Evolutionary conservation across 1,140 invertebrate species (phyloP).

Genomic region (Physella acuta): DNA sequence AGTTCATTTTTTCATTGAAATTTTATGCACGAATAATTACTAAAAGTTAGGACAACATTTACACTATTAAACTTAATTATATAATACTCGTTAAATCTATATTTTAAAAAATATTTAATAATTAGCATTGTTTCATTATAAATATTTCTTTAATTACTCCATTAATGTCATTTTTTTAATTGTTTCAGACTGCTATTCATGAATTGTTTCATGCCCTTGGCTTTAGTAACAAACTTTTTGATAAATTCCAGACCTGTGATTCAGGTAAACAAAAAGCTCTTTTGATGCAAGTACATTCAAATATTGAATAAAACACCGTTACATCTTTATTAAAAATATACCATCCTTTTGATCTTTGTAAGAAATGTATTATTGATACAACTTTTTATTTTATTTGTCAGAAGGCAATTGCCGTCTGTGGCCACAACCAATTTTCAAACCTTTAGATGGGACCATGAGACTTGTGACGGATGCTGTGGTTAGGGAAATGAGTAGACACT

Average conservation of each 20-base stretch:
- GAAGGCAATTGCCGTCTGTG: conserved; percentile 6
- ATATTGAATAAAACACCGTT: background rate
- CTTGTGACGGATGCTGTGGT: conserved; percentile 22
- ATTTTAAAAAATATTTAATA: no score
- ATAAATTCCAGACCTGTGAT: conserved; percentile 21
- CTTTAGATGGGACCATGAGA: conserved; percentile 11
- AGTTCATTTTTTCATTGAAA: no score
- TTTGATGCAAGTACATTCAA: background rate
- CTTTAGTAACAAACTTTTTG: conserved; percentile 23
- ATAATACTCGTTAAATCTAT: no score
- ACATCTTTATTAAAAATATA: background rate
- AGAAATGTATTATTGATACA: background rate
- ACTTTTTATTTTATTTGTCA: background rate
- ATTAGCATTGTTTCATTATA: no score
- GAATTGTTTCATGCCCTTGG: conserved; percentile 25
- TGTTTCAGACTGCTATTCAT: conserved; percentile 20
- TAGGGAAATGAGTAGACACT: conserved; percentile 21
- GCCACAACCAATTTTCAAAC: background rate
- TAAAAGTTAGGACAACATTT: no score
- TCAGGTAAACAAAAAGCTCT: conserved; percentile 3
- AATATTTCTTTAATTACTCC: no score
- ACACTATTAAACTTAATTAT: no score
- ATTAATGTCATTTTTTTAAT: no score
- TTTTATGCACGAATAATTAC: no score
- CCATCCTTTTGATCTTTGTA: background rate